Evolutionary conservation across 2,888 invertebrate species (phyloP), one percentile per base, ranked within the genome.

Genomic region (Tachina grossa): DNA sequence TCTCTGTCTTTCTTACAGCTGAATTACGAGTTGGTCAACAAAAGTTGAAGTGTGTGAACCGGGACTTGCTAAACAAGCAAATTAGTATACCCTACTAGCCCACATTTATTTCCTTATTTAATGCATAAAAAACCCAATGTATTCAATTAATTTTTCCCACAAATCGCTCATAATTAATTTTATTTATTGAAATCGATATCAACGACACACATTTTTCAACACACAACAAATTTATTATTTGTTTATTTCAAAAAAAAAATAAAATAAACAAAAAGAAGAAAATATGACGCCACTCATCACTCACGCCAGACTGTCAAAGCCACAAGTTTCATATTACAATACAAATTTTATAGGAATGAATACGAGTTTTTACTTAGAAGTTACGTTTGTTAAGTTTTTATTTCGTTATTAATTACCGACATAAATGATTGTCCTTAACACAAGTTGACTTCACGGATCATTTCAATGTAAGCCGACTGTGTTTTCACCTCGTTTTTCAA

Each of bases 371-470:
- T 61, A 31, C 9, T 45, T 22, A 45, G 53, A 39, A 8, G 11
- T 79, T 69, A 47, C 13, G 45, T 13, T 31, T 6, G 39, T 79
- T 45, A 16, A 71, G 22, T 65, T 9, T 55, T 63, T 63, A 39
- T 65, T 65, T 61, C 41, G 22, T 39, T 71, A 65, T 72, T 79
- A 79, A 79, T 79, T 63, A 47, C 22, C 78, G 69, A 61, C 69
- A 31, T 69, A 61, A 78, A 45, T 16, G 43, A 5, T 75, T 9
- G n/a, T 47, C 47, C 41, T 31, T 19, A 71, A 71, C 61, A 41
- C 41, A 59, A 61, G 16, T 55, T 57, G 53, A 16, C 43, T 61
- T 9, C 51, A 19, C 31, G 31, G 51, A 51, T 69, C 9, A 22
- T 8, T 66, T 55, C 41, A 69, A 51, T 61, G 47, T n/a, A 22